These are phyloP conservation scores for Dolichomitus sp. DNA, from an alignment of 2,888 invertebrate genomes.

Conservation along the genomic window DNA sequence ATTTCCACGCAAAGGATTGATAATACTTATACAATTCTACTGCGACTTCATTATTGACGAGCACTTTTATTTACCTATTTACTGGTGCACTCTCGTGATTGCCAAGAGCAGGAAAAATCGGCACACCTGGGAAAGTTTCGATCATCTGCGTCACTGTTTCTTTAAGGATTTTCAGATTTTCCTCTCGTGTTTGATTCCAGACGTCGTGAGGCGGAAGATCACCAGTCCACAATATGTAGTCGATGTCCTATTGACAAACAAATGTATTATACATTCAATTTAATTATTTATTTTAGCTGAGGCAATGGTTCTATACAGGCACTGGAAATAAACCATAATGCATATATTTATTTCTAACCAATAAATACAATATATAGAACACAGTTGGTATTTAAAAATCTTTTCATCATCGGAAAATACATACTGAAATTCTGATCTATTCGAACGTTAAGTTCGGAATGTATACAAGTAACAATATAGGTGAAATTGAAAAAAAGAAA, in stretches of 20 bases:
- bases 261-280: neutral
- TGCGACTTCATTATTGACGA: neutral
- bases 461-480: too few relatives aligned
- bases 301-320: too few relatives aligned
- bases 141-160: conserved; percentile 95
- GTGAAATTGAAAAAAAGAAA: too few relatives aligned
- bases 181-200: conserved; percentile 96
- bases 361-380: too few relatives aligned
- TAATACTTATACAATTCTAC: neutral
- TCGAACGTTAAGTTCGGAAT: too few relatives aligned
- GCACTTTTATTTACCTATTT: conserved; percentile 90
- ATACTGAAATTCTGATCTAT: too few relatives aligned
- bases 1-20: neutral
- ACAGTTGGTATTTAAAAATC: too few relatives aligned
- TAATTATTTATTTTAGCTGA: too few relatives aligned
- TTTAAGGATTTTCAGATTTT: conserved; percentile 94
- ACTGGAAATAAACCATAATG: too few relatives aligned
- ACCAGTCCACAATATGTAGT: conserved; percentile 98
- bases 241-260: conserved; percentile 90
- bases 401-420: too few relatives aligned
- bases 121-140: conserved; percentile 95
- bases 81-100: conserved; percentile 99
- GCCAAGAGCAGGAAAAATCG: conserved; percentile 97
- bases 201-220: conserved; percentile 98
- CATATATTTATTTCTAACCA: too few relatives aligned